A percentile compares a stretch with the other conserved stretches of the same genome.
Evolutionary conservation across 2,113 vertebrate species (phyloP).

Genomic region (Stictonetta naevosa): DNA sequence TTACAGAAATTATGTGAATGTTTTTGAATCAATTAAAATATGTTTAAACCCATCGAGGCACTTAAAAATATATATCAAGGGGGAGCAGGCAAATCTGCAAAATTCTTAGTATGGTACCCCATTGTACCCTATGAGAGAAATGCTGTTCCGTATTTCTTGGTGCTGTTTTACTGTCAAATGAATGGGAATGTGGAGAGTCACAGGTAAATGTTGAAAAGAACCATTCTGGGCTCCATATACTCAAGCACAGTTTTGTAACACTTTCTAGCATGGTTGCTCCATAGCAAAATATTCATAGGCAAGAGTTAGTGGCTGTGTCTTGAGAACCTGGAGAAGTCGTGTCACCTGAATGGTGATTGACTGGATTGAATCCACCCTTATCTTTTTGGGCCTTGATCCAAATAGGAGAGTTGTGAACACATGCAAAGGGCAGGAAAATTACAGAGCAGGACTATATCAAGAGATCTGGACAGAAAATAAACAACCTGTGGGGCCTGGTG

Average conservation of each 20-base stretch:
- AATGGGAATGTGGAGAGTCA: not conserved
- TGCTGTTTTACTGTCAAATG: not conserved
- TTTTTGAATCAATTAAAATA: slow-evolving; percentile 67
- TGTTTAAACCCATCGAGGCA: slow-evolving; percentile 15
- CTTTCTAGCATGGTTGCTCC: not conserved
- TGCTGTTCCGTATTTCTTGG: not conserved
- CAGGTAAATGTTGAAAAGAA: not conserved
- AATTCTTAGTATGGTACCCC: not conserved
- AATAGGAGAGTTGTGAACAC: rapidly evolving
- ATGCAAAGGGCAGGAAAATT: not conserved
- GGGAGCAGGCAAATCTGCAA: not conserved
- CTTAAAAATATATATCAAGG: not conserved
- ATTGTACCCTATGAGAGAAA: not conserved
- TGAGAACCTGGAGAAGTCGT: not conserved
- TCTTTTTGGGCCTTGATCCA: not conserved
- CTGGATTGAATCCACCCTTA: not conserved
- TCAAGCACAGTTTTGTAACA: not conserved
- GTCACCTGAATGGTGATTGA: not conserved
- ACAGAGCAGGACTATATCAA: not conserved
- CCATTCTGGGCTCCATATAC: not conserved
- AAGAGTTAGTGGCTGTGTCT: rapidly evolving
- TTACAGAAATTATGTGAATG: slow-evolving; percentile 50
- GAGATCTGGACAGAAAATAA: not conserved
- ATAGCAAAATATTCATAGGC: not conserved
- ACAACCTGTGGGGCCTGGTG: not conserved